Evolutionary conservation across 2,888 invertebrate genomes (phyloP), one percentile per base, ranked within the genome.

Genomic region (Tetheella fluctuosa): DNA sequence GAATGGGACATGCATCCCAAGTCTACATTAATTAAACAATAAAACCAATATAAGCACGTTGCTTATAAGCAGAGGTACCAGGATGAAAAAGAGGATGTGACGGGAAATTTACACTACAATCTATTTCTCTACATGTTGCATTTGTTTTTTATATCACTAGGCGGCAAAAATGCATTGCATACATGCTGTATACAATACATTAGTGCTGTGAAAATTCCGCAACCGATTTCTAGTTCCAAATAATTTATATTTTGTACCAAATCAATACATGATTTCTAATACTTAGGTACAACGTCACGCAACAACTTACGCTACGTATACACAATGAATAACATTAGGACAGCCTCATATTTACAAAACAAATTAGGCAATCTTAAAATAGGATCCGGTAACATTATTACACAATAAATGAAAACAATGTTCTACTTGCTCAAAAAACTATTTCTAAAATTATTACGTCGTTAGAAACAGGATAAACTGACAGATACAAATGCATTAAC

Each of bases 331-430:
- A 52, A 52, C 25, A 52, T 30, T 28, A 13, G 48, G 15, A 42
- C 39, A n/a, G 15, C 10, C 17, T 5, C 25, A 37, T 53, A 37
- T 56, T 39, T 55, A 55, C 37, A 52, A 53, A 23, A 53, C 57
- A 60, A 57, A 28, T 39, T 57, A 42, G 23, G 57, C 54, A 57
- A 60, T 54, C 54, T 28, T 10, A n/a, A n/a, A 39, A 54, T 12
- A 20, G 13, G 7, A 34, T 55, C 42, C 52, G 52, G 25, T 64
- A 56, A 34, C 34, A 2, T 13, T 34, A 28, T 54, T 34, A 55
- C 55, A 55, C 34, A 55, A 54, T 17, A 13, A 37, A 23, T 17
- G 34, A 37, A 23, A 34, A 34, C 5, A 23, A 1, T 13, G 3
- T 3, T 5, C 7, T 30, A 30, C 30, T 17, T 54, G 10, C 8